Conservation (phyloP, 2,888 invertebrate species). For the Drosophila acutilabella region DNA sequence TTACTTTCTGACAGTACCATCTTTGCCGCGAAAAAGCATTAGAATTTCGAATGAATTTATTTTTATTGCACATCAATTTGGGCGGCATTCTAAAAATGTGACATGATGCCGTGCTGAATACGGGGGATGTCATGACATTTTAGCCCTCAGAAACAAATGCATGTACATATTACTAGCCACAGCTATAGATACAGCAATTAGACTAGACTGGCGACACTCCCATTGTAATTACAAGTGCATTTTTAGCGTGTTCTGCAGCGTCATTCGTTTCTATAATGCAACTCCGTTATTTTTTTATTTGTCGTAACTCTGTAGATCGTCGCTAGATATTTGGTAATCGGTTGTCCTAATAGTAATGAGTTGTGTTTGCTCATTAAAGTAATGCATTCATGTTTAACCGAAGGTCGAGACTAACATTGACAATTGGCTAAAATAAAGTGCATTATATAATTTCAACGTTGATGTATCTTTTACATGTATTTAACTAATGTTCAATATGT, state of each 20-base stretch:
- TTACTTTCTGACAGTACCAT: constrained; percentile 20
- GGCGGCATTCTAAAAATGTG: constrained; percentile 25
- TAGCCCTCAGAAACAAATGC: constrained; percentile 10
- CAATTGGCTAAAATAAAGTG: constrained; percentile 11
- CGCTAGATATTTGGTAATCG: constrained; percentile 44
- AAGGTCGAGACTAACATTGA: constrained; percentile 42
- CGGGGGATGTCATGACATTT: constrained; percentile 12
- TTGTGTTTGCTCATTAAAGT: constrained; percentile 27
- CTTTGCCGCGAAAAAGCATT: constrained; percentile 39
- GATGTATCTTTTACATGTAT: no score
- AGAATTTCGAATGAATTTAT: constrained; percentile 28
- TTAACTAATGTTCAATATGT: no score
- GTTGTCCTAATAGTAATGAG: constrained; percentile 20
- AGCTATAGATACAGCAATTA: constrained; percentile 33
- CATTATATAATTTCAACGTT: constrained; percentile 7
- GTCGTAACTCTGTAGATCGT: constrained; percentile 42
- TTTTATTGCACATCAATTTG: constrained; percentile 45
- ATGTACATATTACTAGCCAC: background rate
- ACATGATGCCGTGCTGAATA: constrained; percentile 9
- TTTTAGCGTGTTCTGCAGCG: constrained; percentile 42
- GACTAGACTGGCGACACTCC: constrained; percentile 7
- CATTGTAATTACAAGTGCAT: constrained; percentile 13
- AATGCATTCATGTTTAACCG: constrained; percentile 38
- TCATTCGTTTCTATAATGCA: constrained; percentile 44
- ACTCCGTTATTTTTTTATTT: constrained; percentile 9